phyloP scores from a whole-genome alignment of 2,797 vertebrate species.

The Clamator glandarius region DNA sequence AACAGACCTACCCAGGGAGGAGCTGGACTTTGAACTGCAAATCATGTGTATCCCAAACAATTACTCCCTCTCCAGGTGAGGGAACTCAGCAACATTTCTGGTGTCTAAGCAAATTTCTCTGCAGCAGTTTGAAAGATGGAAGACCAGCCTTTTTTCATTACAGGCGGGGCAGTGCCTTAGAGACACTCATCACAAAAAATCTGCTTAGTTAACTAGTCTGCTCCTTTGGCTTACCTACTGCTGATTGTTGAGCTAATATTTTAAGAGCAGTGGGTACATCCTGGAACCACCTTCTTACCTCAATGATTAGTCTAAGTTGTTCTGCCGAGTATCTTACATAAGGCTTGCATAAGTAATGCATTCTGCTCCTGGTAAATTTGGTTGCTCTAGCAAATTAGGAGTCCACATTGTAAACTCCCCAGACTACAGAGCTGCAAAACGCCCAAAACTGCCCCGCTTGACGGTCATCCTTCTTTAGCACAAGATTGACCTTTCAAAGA shows the following conservation, averaged over 20 bases:
- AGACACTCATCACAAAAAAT: background rate
- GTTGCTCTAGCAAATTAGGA: background rate
- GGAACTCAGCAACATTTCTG: slow-evolving; percentile 44
- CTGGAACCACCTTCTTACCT: slow-evolving; percentile 47
- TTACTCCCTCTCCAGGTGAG: slow-evolving; percentile 65
- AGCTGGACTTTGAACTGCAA: slow-evolving; percentile 63
- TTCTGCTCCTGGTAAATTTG: slow-evolving; percentile 8
- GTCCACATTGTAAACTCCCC: background rate
- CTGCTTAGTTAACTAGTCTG: slow-evolving; percentile 37
- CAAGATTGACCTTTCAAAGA: slow-evolving; percentile 9
- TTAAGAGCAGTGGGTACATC: slow-evolving; percentile 44
- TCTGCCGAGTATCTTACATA: slow-evolving; percentile 26
- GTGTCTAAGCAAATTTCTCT: slow-evolving; percentile 47
- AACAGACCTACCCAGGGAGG: slow-evolving; percentile 70
- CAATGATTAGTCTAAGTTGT: slow-evolving; percentile 29
- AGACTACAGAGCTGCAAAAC: background rate
- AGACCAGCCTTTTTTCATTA: background rate
- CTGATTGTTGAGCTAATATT: slow-evolving; percentile 55
- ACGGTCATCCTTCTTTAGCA: slow-evolving; percentile 5
- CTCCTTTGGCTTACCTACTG: slow-evolving; percentile 22
- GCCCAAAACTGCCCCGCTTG: background rate
- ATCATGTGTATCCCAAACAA: slow-evolving; percentile 57
- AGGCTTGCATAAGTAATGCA: slow-evolving; percentile 29
- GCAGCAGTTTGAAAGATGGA: background rate
- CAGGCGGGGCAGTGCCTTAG: background rate